Evolutionary conservation across 2,888 invertebrate species (phyloP), one percentile per base, ranked within the genome.

Genomic region (Gastrophysa polygoni): DNA sequence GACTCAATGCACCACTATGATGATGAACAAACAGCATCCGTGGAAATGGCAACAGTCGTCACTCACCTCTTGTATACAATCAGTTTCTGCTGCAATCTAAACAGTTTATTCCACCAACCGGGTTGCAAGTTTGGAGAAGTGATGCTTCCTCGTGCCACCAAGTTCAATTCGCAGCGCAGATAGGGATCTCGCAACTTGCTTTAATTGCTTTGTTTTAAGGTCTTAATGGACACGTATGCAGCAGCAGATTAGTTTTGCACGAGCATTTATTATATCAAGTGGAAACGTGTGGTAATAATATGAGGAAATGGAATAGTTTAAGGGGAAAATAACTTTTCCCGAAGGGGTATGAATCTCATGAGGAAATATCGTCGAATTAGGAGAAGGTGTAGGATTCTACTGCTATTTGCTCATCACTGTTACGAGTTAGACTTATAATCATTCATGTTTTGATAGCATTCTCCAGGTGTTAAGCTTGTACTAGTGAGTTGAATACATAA

Each of bases 151-250:
- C 38, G 6, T 38, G 38, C n/a, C 44, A 54, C 56, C 34, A 50
- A 34, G 56, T 50, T 56, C 50, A 46, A 56, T 61, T 50, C 38
- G 44, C 49, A 44, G 46, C 24, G 61, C 59, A 64, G 63, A 66
- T 68, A 62, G 50, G 51, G 63, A 68, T 68, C 61, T 66, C 61
- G 34, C 63, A 50, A 68, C 57, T 61, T 59, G 65, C 54, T 62
- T 68, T 63, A 68, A 66, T 63, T 66, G 63, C 65, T 63, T 68
- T 66, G 63, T 62, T 65, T 64, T 54, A 64, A 66, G 59, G 61
- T 61, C 38, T 61, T 66, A 68, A 65, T 66, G 44, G 56, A 55
- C 66, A 63, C 66, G 65, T 61, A 57, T 62, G 58, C 60, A 49
- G 62, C 48, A 38, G 64, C 34, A 57, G 62, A 50, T 59, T 65